Evolutionary conservation across 2,888 invertebrate genomes (phyloP), one percentile per base, ranked within the genome.

Genomic region (Mantis religiosa): DNA sequence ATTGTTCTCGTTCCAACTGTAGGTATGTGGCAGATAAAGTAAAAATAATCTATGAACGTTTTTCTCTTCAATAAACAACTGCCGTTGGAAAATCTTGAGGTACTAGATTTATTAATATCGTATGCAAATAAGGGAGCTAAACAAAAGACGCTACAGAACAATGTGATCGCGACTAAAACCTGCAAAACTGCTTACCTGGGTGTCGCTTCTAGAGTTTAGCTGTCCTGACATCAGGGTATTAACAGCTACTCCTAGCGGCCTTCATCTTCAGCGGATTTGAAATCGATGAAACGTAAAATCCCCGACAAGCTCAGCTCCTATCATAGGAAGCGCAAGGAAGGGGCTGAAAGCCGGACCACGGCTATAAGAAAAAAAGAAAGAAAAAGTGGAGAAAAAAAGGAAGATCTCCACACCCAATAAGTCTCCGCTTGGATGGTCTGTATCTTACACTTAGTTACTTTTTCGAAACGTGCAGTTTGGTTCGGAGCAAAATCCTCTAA

Each of bases 231-330:
- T 71, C 54, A 71, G 25, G 54, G 54, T 71, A 71, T 71, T 71
- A 71, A 25, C 54, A 71, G 12, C 41, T 41, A 34, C 41, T 41
- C 41, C 41, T 41, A 41, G 54, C 54, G 54, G 54, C 54, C 20
- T 71, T 71, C 54, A 71, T 71, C 54, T 71, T 71, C 54, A 71
- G 54, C 87, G 87, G 82, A 87, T 87, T 34, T 82, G 82, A n/a
- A 87, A 87, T 87, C 87, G 82, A 87, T 87, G 87, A 87, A 87
- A 87, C 87, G 87, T 82, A 82, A 87, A 82, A 87, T 82, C 82
- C 82, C 54, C 54, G 54, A 71, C 20, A 71, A 71, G 54, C 54
- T 71, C 20, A 71, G 54, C 6, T 71, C 41, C 54, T 71, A 15
- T 71, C 54, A 71, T 71, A 71, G 25, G 54, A 71, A 71, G 25